Evolutionary conservation across 2,113 vertebrate species (phyloP), one percentile per base, ranked within the genome.

Genomic region (Python bivittatus): DNA sequence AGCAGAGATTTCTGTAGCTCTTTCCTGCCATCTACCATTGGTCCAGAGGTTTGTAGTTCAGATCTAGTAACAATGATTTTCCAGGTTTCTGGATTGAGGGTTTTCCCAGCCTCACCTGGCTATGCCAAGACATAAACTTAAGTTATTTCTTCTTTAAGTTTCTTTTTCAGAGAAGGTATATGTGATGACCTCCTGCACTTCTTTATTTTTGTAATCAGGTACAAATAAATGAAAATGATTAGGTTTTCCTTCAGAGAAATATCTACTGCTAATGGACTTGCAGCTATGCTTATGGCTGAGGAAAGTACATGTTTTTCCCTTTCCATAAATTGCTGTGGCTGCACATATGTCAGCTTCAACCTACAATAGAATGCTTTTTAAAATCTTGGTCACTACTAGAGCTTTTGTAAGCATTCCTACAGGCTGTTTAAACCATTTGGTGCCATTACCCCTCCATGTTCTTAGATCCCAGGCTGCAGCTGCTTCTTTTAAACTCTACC

Each of bases 401-500:
- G 90, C 90, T 93, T 56, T 93, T 90, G 91, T 68, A 90, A 85
- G 83, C 88, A 38, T 60, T 97, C 83, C 93, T 91, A 84, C 3
- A 56, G 92, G 92, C 79, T 84, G n/a, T 58, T 93, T 93, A 8
- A 94, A 88, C 91, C 95, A 95, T 96, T 96, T 94, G 94, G 96
- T 90, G 72, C 92, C 92, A 94, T 96, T 96, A 96, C 93, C 94
- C 94, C 91, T 2, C 93, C 1, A 29, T 85, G 94, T 95, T 90
- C 94, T 93, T 93, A 90, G 91, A 94, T 96, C 93, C 93, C 7
- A 1, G 85, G 87, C 92, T 96, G 92, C 96, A 95, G 95, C 94
- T 95, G 94, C 93, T 20, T 95, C 97, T 96, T 96, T 97, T 91
- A n/a, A 96, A 98, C 96, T 93, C 97, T 86, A 94, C 93, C 95